Evolutionary conservation across 2,888 invertebrate species (phyloP), one percentile per base, ranked within the genome.

Genomic region (Gastracanthus pulcherrimus): DNA sequence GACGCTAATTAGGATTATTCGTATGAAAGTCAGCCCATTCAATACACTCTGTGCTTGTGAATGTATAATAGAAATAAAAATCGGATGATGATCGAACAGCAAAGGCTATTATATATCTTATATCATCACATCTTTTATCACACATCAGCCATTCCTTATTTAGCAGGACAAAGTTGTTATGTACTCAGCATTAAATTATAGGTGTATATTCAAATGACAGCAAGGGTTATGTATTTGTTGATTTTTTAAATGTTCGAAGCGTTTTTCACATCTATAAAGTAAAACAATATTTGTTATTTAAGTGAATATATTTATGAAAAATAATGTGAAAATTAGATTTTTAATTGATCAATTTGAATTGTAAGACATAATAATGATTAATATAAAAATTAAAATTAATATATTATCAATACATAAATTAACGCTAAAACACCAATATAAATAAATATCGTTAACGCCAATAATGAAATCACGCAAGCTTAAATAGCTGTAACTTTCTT

Each of bases 1-100:
- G 55, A 67, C 55, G 7, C 58, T 76, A 69, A 76, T 76, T 58
- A 76, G 13, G 36, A 34, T 55, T 34, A 69, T 76, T 69, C 66
- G 13, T 11, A 60, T 60, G 31, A 72, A 23, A 72, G 38, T 38
- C 34, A 55, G 9, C 2, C 4, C 38, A n/a, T 69, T 70, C 70
- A 29, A 70, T 69, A 16, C 11, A 13, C 16, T 60, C 19, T n/a
- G n/a, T n/a, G 48, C 48, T n/a, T 16, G 31, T 34, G 51, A 58
- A 55, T 26, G 31, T 9, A 41, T 26, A 31, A 60, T 31, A 29
- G 16, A 71, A 26, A 19, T 58, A 23, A 71, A 62, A 38, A 36
- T 23, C 31, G 29, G 16, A 9, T 23, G 60, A 72, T 72, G 58
- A 72, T 72, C 29, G 26, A 41, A 41, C 23, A 60, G 16, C 19